phyloP scores from a whole-genome alignment of 2,113 vertebrate species.

The Malurus elegans region DNA sequence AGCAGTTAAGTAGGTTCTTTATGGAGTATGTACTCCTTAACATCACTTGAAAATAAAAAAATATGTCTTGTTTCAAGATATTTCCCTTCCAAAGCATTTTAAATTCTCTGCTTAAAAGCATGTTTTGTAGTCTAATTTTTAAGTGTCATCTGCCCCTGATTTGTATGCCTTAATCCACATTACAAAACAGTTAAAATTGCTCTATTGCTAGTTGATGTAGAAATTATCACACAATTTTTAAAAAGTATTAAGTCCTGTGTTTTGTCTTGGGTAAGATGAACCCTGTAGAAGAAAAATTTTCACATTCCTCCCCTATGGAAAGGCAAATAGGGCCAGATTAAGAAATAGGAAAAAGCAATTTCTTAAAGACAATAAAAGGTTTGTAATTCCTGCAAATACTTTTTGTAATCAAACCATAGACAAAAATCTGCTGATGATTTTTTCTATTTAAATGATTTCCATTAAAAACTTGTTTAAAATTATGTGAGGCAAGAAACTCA shows the following conservation, averaged over 20 bases:
- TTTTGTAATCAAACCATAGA: not conserved
- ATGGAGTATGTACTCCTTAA: not conserved
- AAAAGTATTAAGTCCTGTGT: not conserved
- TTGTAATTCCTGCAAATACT: not conserved
- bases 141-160: not conserved
- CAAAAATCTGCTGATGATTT: not conserved
- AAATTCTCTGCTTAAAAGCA: not conserved
- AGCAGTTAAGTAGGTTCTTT: not conserved
- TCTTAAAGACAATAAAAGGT: not conserved
- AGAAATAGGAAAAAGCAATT: not conserved
- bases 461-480: not conserved
- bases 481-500: not conserved
- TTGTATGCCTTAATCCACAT: not conserved
- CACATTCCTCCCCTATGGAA: not conserved
- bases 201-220: not conserved
- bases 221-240: not conserved
- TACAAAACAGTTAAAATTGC: not conserved
- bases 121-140: not conserved
- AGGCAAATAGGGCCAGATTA: not conserved
- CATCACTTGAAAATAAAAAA: not conserved
- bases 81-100: not conserved
- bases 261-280: not conserved
- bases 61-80: not conserved
- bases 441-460: not conserved
- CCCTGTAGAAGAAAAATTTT: not conserved